Base-by-base conservation (phyloP, 2,888 invertebrate species). In the Polietes domitor region DNA sequence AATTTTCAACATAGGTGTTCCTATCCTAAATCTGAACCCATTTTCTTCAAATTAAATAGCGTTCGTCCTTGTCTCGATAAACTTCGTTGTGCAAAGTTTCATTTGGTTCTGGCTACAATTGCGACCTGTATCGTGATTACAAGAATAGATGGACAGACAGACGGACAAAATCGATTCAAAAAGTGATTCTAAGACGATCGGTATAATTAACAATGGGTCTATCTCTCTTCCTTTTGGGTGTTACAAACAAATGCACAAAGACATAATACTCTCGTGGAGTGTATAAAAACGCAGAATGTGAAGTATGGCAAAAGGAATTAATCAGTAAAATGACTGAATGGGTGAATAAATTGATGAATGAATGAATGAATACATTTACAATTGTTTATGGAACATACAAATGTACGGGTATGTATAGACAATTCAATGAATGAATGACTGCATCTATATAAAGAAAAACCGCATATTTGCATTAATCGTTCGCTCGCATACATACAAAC, bases 291-390 rank as follows among this genome's bases (percentile, higher is more conserved):
- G n/a, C 19, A 28, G 61, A 32, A 61, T 61, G 28, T 4, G 32
- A 61, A 28, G 9, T 61, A 61, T 32, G 28, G 28, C 17, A 61
- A 61, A 61, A 70, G 43, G 68, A 81, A 81, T 81, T 77, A 77
- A 77, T 81, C 58, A 58, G 63, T 37, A 32, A 77, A 81, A 41
- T 61, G 61, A 28, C 73, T 58, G 68, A 37, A 77, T 21, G 50
- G 9, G 41, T 70, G 68, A 55, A 65, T 58, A n/a, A 77, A 32
- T 77, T 61, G 61, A 26, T 61, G 61, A 61, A 61, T 26, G 24
- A 58, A 58, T 61, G 61, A 28, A 61, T 24, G 32, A 32, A 15
- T 61, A 26, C 28, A 32, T 58, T 41, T 41, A 41, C 41, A 41
- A 37, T n/a, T n/a, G n/a, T n/a, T 32, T 32, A 32, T 32, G 17